These are phyloP conservation scores for Ptyas mucosa DNA, from an alignment of 2,113 vertebrate genomes.

Conservation along the genomic window DNA sequence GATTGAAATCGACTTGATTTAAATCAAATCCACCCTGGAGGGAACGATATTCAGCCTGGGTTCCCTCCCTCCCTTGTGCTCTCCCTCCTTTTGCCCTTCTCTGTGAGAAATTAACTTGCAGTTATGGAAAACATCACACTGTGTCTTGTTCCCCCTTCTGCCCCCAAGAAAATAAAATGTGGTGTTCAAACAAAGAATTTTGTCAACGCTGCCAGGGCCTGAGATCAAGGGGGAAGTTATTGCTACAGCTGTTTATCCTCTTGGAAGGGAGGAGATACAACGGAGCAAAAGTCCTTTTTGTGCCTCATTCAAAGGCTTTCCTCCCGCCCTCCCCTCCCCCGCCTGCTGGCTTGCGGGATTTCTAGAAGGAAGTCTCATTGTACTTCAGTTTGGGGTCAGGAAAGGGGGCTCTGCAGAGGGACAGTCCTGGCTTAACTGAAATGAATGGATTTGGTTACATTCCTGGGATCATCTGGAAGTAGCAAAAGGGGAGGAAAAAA, in stretches of 20 bases:
- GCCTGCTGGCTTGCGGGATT: conserved; percentile 35
- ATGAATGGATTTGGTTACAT: not conserved
- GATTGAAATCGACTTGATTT: too few relatives aligned
- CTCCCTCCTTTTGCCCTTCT: not conserved
- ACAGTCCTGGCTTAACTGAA: not conserved
- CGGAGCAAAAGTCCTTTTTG: conserved; percentile 50
- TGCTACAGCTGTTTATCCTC: conserved; percentile 43
- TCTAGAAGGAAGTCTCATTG: conserved; percentile 12
- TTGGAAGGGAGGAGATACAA: conserved; percentile 30
- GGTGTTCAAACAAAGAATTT: not conserved
- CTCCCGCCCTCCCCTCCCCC: conserved; percentile 29
- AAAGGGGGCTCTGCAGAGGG: not conserved
- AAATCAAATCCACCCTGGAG: not conserved
- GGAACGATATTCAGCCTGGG: conserved; percentile 43
- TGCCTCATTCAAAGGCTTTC: conserved; percentile 36
- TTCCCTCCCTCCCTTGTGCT: not conserved
- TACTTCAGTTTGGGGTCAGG: not conserved
- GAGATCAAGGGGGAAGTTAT: conserved; percentile 48
- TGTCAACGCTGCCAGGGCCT: conserved; percentile 26
- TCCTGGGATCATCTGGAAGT: conserved; percentile 17
- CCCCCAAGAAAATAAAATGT: conserved; percentile 43
- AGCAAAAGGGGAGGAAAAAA: conserved; percentile 25
- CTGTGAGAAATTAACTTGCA: conserved; percentile 60
- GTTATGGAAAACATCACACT: conserved; percentile 62
- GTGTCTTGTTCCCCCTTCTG: not conserved